Conservation (phyloP, 2,888 invertebrate genomes). For the Dioctria linearis region DNA sequence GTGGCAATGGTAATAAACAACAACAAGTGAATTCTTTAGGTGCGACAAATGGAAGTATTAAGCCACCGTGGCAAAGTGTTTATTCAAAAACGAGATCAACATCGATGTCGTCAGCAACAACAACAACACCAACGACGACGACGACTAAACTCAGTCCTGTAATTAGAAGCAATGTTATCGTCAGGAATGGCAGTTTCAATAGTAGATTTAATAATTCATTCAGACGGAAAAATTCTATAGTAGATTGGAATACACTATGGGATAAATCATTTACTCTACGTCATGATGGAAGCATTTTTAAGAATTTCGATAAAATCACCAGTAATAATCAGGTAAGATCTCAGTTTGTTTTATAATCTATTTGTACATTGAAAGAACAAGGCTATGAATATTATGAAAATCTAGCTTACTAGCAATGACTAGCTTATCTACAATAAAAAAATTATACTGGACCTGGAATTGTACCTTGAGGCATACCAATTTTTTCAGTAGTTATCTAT, state of each 20-base stretch:
- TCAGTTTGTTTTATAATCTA: too few relatives aligned
- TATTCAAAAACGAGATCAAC: slow-evolving; percentile 59
- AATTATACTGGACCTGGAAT: too few relatives aligned
- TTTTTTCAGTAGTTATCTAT: too few relatives aligned
- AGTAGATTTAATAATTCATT: slow-evolving; percentile 65
- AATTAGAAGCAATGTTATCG: slow-evolving; percentile 54
- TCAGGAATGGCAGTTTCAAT: slow-evolving; percentile 59
- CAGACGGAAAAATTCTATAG: slow-evolving; percentile 65
- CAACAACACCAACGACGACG: not conserved
- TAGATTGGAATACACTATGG: slow-evolving; percentile 68
- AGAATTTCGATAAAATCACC: slow-evolving; percentile 67
- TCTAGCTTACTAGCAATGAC: too few relatives aligned
- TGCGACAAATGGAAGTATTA: slow-evolving; percentile 29
- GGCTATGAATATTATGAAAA: too few relatives aligned
- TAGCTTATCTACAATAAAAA: too few relatives aligned
- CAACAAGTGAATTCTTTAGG: not conserved
- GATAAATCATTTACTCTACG: slow-evolving; percentile 66
- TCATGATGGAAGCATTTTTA: slow-evolving; percentile 65
- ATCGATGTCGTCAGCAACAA: slow-evolving; percentile 1
- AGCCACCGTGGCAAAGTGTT: slow-evolving; percentile 62
- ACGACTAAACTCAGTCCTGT: slow-evolving; percentile 9
- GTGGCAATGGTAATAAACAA: slow-evolving; percentile 15
- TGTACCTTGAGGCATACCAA: too few relatives aligned
- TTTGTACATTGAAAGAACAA: too few relatives aligned
- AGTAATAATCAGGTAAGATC: slow-evolving; percentile 66